Base-by-base conservation (phyloP, 2,113 vertebrate genomes). In the Micromys minutus region DNA sequence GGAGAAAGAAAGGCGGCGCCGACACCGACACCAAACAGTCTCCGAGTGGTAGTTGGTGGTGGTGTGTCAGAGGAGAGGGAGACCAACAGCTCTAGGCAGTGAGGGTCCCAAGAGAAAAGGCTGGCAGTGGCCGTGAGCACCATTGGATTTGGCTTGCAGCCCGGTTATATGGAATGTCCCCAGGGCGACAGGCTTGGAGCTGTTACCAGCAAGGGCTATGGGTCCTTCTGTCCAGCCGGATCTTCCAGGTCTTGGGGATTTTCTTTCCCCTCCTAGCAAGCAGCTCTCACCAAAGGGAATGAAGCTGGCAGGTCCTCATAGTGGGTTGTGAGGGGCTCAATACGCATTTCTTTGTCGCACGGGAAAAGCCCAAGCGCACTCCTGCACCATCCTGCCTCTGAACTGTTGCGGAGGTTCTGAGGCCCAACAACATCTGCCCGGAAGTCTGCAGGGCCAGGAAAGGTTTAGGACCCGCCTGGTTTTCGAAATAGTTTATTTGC, bases 401-500 rank as follows among this genome's bases (percentile, higher is more conserved):
- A 98, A 96, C 98, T 97, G 98, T 98, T 97, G 97, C 90, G 87
- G 94, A 85, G 74, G 96, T 98, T 97, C 96, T 95, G 96, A 97
- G 98, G 95, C 96, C 90, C 69, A 59, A 90, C 96, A 34, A 98
- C 97, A 97, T 98, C 98, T 98, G 97, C 98, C 97, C 4, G 1
- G 1, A 96, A 74, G 93, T 96, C 98, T 97, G 97, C 94, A 81
- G 3, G 71, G 95, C 89, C 85, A 39, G 79, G 92, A 87, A 96
- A 97, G 92, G 72, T 95, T 96, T 89, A 55, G 75, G 96, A 95
- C 92, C 93, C 92, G 95, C 74, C 50, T 50, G 91, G 84, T 97
- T 97, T 97, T 96, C 86, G 65, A 97, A 97, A 93, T 52, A 92
- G 87, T 96, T 96, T 97, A 93, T 93, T 87, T 94, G 75, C 39